Base-by-base conservation (phyloP, 1,140 invertebrate genomes). In the Ceratoteleas bidentatus region DNA sequence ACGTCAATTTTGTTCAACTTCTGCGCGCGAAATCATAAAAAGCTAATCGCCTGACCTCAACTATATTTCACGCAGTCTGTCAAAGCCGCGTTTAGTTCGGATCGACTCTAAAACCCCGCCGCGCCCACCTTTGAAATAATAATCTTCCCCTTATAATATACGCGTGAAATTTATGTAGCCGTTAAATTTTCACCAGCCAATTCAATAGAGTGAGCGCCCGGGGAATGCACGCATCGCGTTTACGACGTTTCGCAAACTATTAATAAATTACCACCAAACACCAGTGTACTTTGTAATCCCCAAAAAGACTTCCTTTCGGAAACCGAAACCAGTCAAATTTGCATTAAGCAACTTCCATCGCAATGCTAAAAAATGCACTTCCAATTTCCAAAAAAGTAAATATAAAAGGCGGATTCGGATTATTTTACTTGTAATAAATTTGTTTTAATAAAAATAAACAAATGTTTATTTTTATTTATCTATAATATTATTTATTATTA, bases 111-210 rank as follows among this genome's bases (percentile, higher is more conserved):
- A 40, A 58, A 43, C 24, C 43, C 43, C 16, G 8, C 43, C 24
- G 56, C 36, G 56, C 15, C 36, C 40, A 24, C 36, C 56, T 45
- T 24, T 45, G 56, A 43, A 58, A 56, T 45, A 58, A 58, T 58
- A 58, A 45, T 43, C 56, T 45, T 58, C 13, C 56, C 11, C 14
- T 40, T 58, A 58, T 24, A 58, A 43, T 58, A 58, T 58, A 45
- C 40, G 56, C 43, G 16, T 43, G 15, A 43, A 58, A 58, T 58
- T 43, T 58, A 14, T 45, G 14, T 24, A 16, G 38, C 14, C 56
- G 15, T 58, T 45, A 58, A 58, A 58, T 58, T 58, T 58, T 58
- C 8, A 58, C 14, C 38, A 43, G 34, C 38, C 38, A 40, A 43
- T 58, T 58, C 38, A 43, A 58, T 43, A 58, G 36, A 43, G 56